Conservation (phyloP, 2,797 vertebrate genomes). For the Sarcoramphus papa region DNA sequence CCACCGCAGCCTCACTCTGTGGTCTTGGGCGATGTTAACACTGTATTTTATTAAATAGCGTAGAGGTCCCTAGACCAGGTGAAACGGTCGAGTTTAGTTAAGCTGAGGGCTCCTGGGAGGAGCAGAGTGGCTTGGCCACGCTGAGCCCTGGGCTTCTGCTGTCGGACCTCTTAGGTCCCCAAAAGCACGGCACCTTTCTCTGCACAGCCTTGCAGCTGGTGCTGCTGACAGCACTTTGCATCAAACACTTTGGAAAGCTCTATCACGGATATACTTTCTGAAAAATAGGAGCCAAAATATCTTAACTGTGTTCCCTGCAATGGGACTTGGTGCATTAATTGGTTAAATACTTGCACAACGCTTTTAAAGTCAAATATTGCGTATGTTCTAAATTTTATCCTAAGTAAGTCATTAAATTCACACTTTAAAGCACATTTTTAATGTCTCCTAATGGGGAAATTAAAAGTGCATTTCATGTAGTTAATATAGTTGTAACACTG, state of each 20-base stretch:
- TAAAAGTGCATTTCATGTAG: background rate
- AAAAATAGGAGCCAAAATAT: background rate
- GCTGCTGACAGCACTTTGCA: background rate
- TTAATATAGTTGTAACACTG: background rate
- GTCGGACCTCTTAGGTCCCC: background rate
- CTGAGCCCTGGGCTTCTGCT: background rate
- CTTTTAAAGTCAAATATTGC: background rate
- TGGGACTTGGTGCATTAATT: background rate
- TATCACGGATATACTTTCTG: background rate
- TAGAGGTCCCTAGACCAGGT: background rate
- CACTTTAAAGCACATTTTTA: background rate
- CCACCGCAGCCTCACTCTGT: background rate
- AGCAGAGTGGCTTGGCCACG: background rate
- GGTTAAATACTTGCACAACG: background rate
- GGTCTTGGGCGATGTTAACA: background rate
- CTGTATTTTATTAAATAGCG: background rate
- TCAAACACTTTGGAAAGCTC: background rate
- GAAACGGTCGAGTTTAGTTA: background rate
- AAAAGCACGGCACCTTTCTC: background rate
- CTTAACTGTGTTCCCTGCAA: background rate
- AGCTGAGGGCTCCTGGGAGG: background rate
- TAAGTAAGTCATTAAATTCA: background rate
- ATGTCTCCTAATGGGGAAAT: background rate
- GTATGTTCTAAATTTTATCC: background rate
- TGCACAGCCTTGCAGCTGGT: background rate